Conservation (phyloP, 2,888 invertebrate genomes). For the Aleiodes alternator region DNA sequence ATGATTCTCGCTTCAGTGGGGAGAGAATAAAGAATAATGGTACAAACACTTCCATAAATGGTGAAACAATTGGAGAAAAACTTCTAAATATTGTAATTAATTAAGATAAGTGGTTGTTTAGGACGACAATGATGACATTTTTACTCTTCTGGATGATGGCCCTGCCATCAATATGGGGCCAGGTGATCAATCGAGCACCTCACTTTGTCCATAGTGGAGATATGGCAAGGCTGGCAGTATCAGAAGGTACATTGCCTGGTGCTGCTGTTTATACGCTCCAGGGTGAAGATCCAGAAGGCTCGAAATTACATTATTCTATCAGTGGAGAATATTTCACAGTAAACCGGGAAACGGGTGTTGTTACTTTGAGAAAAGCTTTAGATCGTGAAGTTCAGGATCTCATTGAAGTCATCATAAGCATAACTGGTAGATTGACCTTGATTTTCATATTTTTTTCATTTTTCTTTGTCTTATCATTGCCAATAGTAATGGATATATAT, state of each 20-base stretch:
- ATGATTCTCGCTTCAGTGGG: slow-evolving; percentile 16
- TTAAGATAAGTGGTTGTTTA: slow-evolving; percentile 10
- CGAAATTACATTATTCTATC: slow-evolving; percentile 85
- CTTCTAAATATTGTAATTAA: not conserved
- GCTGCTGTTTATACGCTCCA: slow-evolving; percentile 86
- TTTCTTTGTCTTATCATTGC: not conserved
- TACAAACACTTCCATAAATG: slow-evolving; percentile 39
- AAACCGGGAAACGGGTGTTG: slow-evolving; percentile 85
- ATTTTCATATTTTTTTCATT: not conserved
- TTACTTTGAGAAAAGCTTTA: slow-evolving; percentile 82
- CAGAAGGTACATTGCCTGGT: slow-evolving; percentile 85
- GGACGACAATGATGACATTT: slow-evolving; percentile 66
- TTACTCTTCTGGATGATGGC: slow-evolving; percentile 60
- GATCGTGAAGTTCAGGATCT: slow-evolving; percentile 84
- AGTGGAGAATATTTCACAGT: slow-evolving; percentile 89
- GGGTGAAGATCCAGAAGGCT: slow-evolving; percentile 87
- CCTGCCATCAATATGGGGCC: slow-evolving; percentile 69
- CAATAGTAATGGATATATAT: not conserved
- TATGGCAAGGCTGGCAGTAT: slow-evolving; percentile 84
- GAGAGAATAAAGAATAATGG: slow-evolving; percentile 14
- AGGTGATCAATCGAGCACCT: slow-evolving; percentile 83
- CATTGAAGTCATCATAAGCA: slow-evolving; percentile 88
- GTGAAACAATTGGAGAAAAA: slow-evolving; percentile 2
- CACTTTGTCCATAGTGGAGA: slow-evolving; percentile 87
- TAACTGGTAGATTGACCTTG: slow-evolving; percentile 79